Evolutionary conservation across 2,888 invertebrate genomes (phyloP), one percentile per base, ranked within the genome.

Genomic region (Autographa gamma): DNA sequence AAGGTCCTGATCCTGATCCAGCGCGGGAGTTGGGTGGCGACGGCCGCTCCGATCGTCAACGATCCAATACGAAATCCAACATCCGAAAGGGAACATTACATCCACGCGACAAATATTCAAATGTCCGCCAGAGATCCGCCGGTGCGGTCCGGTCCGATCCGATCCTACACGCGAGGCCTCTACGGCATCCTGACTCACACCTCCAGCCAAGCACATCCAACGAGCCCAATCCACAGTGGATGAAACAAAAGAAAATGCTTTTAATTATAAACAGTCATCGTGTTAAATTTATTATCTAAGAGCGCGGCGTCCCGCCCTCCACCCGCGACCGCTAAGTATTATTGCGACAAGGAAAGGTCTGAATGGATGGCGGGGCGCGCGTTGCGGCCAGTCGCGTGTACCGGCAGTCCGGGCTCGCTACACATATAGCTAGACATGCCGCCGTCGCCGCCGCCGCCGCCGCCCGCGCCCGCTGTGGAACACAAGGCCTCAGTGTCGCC

Each of bases 181-280:
- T 86, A 82, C 79, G 77, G 79, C 89, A 87, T 89, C 89, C 91
- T 89, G 89, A 88, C 92, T 89, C 91, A 90, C 93, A 91, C 91
- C 89, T 90, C 92, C 91, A 88, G 90, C 90, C 94, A 89, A 92
- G 92, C 91, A 91, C 88, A 92, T 93, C 93, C 92, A 90, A 89
- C 87, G 92, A 94, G 86, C 89, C 93, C 92, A 93, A 94, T 94
- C 95, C 95, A 95, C 93, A 95, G 95, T 89, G 95, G 95, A 95
- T 95, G 95, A 95, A 95, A 95, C 95, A 95, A 95, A 95, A 95
- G 94, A 95, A 93, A 94, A 93, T 90, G 86, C 87, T 89, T 93
- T 95, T 95, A 92, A 92, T 93, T 89, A 88, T 84, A 92, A 90
- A 87, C 85, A 79, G 81, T 85, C 80, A 83, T 77, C 67, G 74